Percentiles rank a stretch among this genome's conserved stretches.
These are phyloP conservation scores for Anhinga anhinga DNA, from an alignment of 2,113 vertebrate species.

Conservation along the genomic window DNA sequence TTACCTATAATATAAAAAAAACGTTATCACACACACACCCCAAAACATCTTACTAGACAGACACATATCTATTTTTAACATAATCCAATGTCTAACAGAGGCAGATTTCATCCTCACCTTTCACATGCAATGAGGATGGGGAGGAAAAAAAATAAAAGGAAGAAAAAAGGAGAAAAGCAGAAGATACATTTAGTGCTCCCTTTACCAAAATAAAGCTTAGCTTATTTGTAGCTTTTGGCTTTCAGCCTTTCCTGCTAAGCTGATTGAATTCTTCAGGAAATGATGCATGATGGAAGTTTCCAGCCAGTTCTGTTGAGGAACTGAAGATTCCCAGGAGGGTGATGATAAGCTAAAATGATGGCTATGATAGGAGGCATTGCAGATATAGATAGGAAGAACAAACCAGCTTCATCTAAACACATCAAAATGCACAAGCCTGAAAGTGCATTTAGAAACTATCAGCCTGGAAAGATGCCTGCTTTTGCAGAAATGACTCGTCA, in stretches of 20 bases:
- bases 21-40: background rate
- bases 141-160: background rate
- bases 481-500: background rate
- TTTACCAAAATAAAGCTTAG: background rate
- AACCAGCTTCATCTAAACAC: background rate
- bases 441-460: background rate
- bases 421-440: background rate
- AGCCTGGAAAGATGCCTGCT: background rate
- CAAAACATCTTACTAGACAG: background rate
- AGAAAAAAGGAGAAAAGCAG: background rate
- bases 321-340: background rate
- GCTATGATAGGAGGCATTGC: background rate
- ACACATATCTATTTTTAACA: background rate
- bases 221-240: constrained; percentile 7
- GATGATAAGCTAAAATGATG: background rate
- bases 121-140: background rate
- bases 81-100: background rate
- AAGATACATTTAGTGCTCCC: background rate
- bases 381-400: background rate
- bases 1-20: background rate
- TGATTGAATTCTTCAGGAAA: constrained; percentile 16
- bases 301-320: background rate
- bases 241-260: background rate
- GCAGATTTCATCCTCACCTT: background rate
- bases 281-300: background rate